These are phyloP conservation scores for Acanthurus lineatus DNA, from an alignment of 2,797 vertebrate species.

Conservation along the genomic window DNA sequence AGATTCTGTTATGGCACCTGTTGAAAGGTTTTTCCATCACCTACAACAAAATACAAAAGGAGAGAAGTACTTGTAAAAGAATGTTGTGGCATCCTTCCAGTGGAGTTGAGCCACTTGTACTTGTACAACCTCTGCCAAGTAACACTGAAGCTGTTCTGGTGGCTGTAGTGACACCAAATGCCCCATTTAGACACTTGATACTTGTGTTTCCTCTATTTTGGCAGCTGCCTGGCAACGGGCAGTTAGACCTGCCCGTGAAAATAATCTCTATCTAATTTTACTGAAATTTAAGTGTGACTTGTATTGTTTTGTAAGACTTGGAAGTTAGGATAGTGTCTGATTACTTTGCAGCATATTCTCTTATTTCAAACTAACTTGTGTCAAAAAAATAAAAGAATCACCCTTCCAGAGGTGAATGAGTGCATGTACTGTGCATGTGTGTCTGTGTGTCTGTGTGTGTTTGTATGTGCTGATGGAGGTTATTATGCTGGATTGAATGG, in stretches of 20 bases:
- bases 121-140: conserved; percentile 70
- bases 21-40: conserved; percentile 60
- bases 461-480: conserved; percentile 64
- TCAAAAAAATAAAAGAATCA: conserved; percentile 3
- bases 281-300: conserved; percentile 50
- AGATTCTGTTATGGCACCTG: conserved; percentile 60
- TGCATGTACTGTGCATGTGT: conserved; percentile 54
- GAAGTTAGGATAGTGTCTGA: conserved; percentile 13
- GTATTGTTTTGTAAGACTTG: conserved; percentile 31
- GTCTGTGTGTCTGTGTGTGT: conserved; percentile 47
- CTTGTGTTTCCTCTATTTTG: conserved; percentile 78
- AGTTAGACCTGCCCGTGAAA: conserved; percentile 54
- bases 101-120: conserved; percentile 67
- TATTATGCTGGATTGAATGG: conserved; percentile 70
- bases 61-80: conserved; percentile 70
- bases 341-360: conserved; percentile 37
- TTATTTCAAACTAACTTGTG: conserved; percentile 18
- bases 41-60: conserved; percentile 67
- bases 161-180: conserved; percentile 78
- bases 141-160: conserved; percentile 75
- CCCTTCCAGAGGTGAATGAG: conserved; percentile 53
- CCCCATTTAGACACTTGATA: conserved; percentile 80
- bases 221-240: conserved; percentile 73
- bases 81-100: conserved; percentile 77
- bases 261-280: conserved; percentile 60